Base-by-base conservation (phyloP, 2,888 invertebrate genomes). In the Polietes domitor region DNA sequence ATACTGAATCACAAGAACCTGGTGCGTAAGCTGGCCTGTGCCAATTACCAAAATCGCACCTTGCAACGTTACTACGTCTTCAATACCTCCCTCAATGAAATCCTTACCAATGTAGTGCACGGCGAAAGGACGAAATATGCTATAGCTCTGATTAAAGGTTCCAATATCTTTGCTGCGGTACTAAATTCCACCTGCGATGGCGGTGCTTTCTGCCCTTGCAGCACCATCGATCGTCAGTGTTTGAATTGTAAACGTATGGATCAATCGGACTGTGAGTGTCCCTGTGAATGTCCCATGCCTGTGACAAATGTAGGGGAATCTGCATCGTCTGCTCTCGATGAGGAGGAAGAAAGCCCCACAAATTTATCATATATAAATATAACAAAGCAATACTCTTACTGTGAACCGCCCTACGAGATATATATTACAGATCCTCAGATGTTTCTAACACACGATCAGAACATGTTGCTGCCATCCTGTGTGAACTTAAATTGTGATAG, bases 191-290 rank as follows among this genome's bases (percentile, higher is more conserved):
- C 97, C 0, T 97, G 97, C 90, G 96, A 96, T 89, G 94, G 95
- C 2, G 94, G 95, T 2, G 95, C 96, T 4, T 98, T 98, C 92
- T 98, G 98, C 89, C 98, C 98, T 0, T 98, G 98, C 91, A 98
- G 97, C 89, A 97, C 96, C 92, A 96, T 95, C 86, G 97, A 98
- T 91, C 94, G 97, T 2, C 93, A 96, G 2, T 98, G 98, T 90
- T 93, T 98, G 28, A 98, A 98, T 91, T 98, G 98, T 91, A 96
- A 97, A 90, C 94, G 98, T 70, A 97, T 98, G 97, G 98, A 98
- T 90, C 97, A 97, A 92, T 96, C 95, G 2, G 98, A 98, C 90
- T 98, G 98, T 88, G 98, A 98, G 91, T 98, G 98, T 89, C 98
- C 98, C 0, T 98, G 98, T 91, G 98, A 98, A 91, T 98, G 98